Evolutionary conservation across 2,113 vertebrate species (phyloP), one percentile per base, ranked within the genome.

Genomic region (Oostethus manadensis): DNA sequence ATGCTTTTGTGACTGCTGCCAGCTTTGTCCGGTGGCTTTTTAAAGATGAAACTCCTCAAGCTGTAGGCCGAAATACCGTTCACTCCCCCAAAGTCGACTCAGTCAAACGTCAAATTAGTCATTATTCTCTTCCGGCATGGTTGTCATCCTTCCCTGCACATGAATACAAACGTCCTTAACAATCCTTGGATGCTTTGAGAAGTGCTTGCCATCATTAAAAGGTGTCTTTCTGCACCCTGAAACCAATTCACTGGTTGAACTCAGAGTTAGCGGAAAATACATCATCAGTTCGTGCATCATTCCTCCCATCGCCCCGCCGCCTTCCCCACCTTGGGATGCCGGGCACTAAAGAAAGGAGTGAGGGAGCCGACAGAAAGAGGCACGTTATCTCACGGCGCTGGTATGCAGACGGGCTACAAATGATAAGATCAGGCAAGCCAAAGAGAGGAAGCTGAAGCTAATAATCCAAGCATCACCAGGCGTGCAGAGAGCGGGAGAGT

Each of bases 351-450:
- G 70, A 84, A 84, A 81, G 62, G 72, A 56, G 40, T 40, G 48
- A 64, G 58, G 51, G 65, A 68, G 42, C 59, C 21, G 54, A 66
- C 63, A 61, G 61, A 63, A 62, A 29, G 69, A 68, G 45, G 49
- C 16, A 11, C 21, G 75, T 85, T 87, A 87, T 88, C 86, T 83
- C 78, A 77, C 15, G 15, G 33, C 44, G 47, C 64, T 75, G 85
- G 85, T 84, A 86, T 86, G 85, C 74, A 85, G 77, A 82, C 78
- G 22, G 68, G 47, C 50, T 56, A 33, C 62, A 51, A 70, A 66
- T 70, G 74, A 73, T 83, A 83, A 73, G 78, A 86, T 78, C 71
- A 84, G 83, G 82, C 85, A 84, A 76, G 83, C 60, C 64, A 35
- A 77, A 78, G 71, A 77, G 59, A 71, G 66, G 66, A 77, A 82